Base-by-base conservation (phyloP, 2,888 invertebrate genomes). In the Herminia tarsipennalis region DNA sequence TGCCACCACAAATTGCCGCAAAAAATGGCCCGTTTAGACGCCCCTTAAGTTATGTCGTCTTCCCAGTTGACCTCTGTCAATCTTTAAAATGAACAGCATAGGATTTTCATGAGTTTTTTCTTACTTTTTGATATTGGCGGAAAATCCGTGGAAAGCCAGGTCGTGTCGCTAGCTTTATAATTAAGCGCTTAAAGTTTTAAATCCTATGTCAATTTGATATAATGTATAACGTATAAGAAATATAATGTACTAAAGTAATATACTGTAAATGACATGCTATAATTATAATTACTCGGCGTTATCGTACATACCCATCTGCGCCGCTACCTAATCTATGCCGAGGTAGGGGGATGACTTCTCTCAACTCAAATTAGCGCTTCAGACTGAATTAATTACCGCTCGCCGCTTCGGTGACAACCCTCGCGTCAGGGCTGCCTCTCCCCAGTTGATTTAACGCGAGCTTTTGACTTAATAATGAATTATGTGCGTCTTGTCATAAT, bases 361-460 rank as follows among this genome's bases (percentile, higher is more conserved):
- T 66, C 75, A 70, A 68, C 77, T 76, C 77, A 73, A 86, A 86
- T 86, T 84, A 86, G 86, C 83, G 78, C 83, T 81, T 76, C 79
- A 84, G 86, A 85, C 83, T 72, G 84, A 81, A 84, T 84, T 84
- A 85, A 86, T 86, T 81, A 81, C 77, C 68, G 73, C 60, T 75
- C 75, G 76, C 69, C 82, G 81, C 77, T 77, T 73, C 72, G 70
- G 47, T 73, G 83, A 79, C 83, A 79, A 71, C 81, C 81, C 80
- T 76, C 35, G 53, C 32, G 45, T n/a, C 35, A 66, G 70, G 66
- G 65, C 43, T 62, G 71, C 36, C 48, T 32, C 28, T 9, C 51
- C 59, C 56, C 50, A 54, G 57, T 41, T 52, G 39, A 42, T 43
- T 42, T 27, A 41, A 34, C 41, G 46, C 44, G 24, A 38, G 32